Evolutionary conservation across 2,888 invertebrate genomes (phyloP), one percentile per base, ranked within the genome.

Genomic region (Auanema sp.): DNA sequence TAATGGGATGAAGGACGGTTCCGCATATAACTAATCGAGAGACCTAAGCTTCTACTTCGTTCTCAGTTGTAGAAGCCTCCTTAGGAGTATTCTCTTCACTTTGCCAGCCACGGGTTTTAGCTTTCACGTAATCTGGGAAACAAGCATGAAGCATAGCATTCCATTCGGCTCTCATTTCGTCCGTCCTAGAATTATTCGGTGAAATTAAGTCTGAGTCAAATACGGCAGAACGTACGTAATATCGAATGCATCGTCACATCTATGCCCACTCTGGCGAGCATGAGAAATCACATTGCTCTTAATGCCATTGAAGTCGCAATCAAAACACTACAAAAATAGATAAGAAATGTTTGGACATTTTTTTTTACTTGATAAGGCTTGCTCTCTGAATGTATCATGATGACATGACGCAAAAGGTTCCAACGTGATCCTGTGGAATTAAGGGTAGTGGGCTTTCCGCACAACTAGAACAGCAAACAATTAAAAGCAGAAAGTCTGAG

Each of bases 331-430:
- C 33, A 55, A 55, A 51, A 12, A 10, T 55, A 8, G 16, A 43
- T 43, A 43, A 11, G 43, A 43, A 43, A 43, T 43, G n/a, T 43
- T 12, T 11, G n/a, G 43, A 12, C 14, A n/a, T n/a, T n/a, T 12
- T 47, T 16, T 47, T 47, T 47, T 21, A 56, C 68, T 60, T 73
- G 66, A 43, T 73, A 73, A 40, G 73, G 73, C 47, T 73, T 73
- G 55, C 67, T 66, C n/a, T 73, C 73, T 12, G 70, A 71, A 56
- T 73, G 73, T 47, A 73, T 73, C 73, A 73, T 73, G 42, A 73
- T 73, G 42, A 73, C 73, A 54, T 73, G 73, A 10, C 73, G 60
- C 24, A 73, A 63, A 43, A 73, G 66, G 52, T 73, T 73, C 73
- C 73, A 73, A 18, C 73, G 54, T 4, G 73, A 73, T 47, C 73